Evolutionary conservation across 1,140 invertebrate species (phyloP).

Genomic region (Platorchestia sp.): DNA sequence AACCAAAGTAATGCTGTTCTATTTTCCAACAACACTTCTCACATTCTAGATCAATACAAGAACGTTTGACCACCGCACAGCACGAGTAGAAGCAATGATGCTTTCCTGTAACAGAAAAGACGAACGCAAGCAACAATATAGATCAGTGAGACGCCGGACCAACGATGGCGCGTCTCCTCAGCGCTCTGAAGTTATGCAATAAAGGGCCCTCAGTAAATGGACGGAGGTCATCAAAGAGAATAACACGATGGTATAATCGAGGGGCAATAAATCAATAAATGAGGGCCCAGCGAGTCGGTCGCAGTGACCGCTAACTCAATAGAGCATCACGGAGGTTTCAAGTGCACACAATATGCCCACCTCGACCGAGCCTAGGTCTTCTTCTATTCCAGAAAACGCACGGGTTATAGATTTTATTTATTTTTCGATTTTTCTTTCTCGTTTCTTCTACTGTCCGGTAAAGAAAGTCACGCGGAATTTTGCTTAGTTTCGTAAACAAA

Average conservation of each 20-base stretch:
- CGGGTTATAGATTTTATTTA: not conserved
- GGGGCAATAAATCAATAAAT: conserved; percentile 2
- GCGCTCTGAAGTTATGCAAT: not conserved
- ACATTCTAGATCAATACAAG: too few relatives aligned
- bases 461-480: not conserved
- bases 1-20: too few relatives aligned
- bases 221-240: not conserved
- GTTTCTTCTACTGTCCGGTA: too few relatives aligned
- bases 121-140: too few relatives aligned
- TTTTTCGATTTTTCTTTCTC: not conserved
- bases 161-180: too few relatives aligned
- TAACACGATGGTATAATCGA: not conserved
- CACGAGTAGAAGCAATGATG: too few relatives aligned
- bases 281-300: not conserved
- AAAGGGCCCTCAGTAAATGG: not conserved
- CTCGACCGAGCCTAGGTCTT: not conserved
- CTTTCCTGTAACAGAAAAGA: too few relatives aligned
- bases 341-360: not conserved
- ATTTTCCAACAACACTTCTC: too few relatives aligned
- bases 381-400: not conserved
- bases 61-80: too few relatives aligned
- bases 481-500: not conserved
- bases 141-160: too few relatives aligned
- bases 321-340: not conserved
- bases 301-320: not conserved